Evolutionary conservation across 2,888 invertebrate species (phyloP).

Genomic region (Arge pagana): DNA sequence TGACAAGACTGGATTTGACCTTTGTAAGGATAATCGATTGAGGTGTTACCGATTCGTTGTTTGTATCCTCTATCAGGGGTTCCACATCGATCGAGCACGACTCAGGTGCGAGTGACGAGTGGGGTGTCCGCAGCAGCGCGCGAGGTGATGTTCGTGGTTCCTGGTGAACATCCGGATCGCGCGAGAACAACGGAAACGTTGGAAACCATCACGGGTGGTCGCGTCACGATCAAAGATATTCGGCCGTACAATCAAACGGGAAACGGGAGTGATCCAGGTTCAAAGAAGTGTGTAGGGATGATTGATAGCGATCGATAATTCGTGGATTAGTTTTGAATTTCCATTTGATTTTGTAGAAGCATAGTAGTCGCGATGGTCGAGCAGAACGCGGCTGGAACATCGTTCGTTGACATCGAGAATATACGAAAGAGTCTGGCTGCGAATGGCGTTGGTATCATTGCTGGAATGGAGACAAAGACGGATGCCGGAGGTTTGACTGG

Average conservation of each 20-base stretch:
- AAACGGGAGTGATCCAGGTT: not conserved
- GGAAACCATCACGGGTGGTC: conserved; percentile 78
- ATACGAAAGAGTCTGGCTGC: conserved; percentile 50
- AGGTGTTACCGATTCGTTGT: not conserved
- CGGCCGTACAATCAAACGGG: conserved; percentile 64
- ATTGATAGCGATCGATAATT: not conserved
- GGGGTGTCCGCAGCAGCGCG: conserved; percentile 73
- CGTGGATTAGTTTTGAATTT: not conserved
- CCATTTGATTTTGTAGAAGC: conserved; percentile 45
- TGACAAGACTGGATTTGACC: not conserved
- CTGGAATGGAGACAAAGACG: conserved; percentile 38
- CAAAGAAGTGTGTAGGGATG: not conserved
- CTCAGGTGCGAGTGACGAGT: conserved; percentile 70
- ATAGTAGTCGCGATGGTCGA: conserved; percentile 53
- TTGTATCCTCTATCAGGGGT: conserved; percentile 60
- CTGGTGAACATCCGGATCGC: conserved; percentile 76
- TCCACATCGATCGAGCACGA: conserved; percentile 74
- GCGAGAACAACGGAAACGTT: conserved; percentile 75
- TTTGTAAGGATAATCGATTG: not conserved
- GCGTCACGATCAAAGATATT: conserved; percentile 75
- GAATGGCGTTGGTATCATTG: conserved; percentile 52
- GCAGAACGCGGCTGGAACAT: conserved; percentile 45
- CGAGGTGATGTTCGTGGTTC: conserved; percentile 81
- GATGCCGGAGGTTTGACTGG: conserved; percentile 25
- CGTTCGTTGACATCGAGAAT: conserved; percentile 53